Evolutionary conservation across 2,797 vertebrate genomes (phyloP).

Genomic region (Gorsachius magnificus): DNA sequence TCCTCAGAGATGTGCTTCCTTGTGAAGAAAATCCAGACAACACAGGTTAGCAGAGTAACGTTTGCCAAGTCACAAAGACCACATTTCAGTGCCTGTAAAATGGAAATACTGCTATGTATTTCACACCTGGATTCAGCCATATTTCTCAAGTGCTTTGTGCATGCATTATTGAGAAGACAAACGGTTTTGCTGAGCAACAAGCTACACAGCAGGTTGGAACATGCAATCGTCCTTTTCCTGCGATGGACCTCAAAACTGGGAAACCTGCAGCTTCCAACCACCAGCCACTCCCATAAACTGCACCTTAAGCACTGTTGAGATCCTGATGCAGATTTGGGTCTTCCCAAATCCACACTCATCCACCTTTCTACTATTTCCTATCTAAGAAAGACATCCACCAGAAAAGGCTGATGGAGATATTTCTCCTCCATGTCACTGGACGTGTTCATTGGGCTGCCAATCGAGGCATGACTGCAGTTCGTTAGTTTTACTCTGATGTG

Average conservation of each 20-base stretch:
- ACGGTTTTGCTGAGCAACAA: neutral
- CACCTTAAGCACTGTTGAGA: neutral
- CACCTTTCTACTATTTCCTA: neutral
- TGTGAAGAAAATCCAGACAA: neutral
- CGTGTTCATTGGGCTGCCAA: rapidly evolving
- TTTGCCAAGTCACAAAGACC: neutral
- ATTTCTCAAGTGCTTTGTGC: neutral
- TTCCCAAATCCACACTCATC: neutral
- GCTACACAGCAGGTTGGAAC: neutral
- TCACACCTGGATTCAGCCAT: neutral
- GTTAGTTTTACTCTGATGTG: neutral
- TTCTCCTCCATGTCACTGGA: neutral
- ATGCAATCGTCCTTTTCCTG: neutral
- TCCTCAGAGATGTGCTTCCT: neutral
- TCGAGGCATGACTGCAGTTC: neutral
- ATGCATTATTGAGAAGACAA: neutral
- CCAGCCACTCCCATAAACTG: neutral
- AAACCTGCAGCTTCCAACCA: neutral
- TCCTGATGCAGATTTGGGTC: neutral
- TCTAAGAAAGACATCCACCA: neutral
- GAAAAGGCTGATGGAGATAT: neutral
- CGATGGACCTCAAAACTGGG: neutral
- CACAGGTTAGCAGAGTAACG: neutral
- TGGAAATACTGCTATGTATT: neutral
- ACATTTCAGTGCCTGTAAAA: neutral